A percentile compares a stretch with the other conserved stretches of the same genome.
Conservation (phyloP, 2,113 vertebrate genomes). For the Podarcis cretensis region DNA sequence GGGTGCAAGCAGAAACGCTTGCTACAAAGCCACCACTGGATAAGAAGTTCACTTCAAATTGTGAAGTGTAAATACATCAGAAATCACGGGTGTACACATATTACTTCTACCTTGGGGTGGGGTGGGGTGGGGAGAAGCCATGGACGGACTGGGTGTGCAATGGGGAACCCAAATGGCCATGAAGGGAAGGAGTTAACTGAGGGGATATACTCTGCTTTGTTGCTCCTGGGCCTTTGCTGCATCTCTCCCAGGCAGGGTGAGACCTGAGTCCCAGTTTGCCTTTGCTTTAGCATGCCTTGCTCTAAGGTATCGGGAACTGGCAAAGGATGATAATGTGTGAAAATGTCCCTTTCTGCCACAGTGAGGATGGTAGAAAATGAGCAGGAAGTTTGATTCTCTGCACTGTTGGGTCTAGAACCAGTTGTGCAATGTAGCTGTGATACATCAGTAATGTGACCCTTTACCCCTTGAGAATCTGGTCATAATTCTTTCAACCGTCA, state of each 20-base stretch:
- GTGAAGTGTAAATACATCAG: not conserved
- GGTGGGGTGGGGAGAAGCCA: too few species aligned
- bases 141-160: not conserved
- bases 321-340: not conserved
- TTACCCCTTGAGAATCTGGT: not conserved
- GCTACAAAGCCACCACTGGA: not conserved
- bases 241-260: too few species aligned
- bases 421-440: not conserved
- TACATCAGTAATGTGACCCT: not conserved
- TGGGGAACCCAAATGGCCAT: too few species aligned
- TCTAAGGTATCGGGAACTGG: not conserved
- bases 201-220: too few species aligned
- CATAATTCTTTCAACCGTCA: not conserved
- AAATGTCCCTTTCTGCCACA: not conserved
- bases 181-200: too few species aligned
- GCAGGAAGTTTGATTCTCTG: not conserved
- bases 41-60: not conserved
- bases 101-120: not conserved
- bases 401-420: not conserved
- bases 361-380: not conserved
- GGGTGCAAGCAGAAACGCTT: not conserved
- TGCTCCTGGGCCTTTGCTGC: too few species aligned
- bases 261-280: too few species aligned
- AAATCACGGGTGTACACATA: not conserved
- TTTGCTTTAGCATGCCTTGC: too few species aligned